Percentiles rank a stretch among this genome's conserved stretches.
Conservation (phyloP, 1,140 invertebrate genomes). For the Amyelois transitella region DNA sequence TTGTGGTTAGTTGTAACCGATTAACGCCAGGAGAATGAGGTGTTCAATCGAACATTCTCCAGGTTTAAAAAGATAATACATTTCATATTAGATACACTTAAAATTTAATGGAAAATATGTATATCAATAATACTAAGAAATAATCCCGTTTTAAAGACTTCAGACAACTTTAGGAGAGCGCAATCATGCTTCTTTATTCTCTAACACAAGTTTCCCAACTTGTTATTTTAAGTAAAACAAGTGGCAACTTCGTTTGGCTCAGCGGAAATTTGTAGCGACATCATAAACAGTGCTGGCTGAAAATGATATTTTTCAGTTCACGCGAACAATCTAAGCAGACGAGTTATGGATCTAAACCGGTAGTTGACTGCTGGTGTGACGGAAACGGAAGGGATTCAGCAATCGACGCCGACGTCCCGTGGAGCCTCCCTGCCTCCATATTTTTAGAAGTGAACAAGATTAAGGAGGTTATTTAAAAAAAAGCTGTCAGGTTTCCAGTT, state of each 20-base stretch:
- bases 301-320: slow-evolving; percentile 30
- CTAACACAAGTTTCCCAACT: background rate
- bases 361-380: slow-evolving; percentile 29
- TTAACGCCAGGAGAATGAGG: too few relatives aligned
- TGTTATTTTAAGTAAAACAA: background rate
- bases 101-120: too few relatives aligned
- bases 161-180: background rate
- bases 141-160: background rate
- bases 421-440: slow-evolving; percentile 4
- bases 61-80: too few relatives aligned
- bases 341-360: slow-evolving; percentile 36
- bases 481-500: too few relatives aligned
- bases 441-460: background rate
- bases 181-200: background rate
- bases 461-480: too few relatives aligned
- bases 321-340: slow-evolving; percentile 27
- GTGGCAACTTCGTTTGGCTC: slow-evolving; percentile 4
- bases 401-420: slow-evolving; percentile 41
- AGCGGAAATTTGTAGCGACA: slow-evolving; percentile 17
- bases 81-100: too few relatives aligned
- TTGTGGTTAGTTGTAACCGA: too few relatives aligned
- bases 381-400: slow-evolving; percentile 60
- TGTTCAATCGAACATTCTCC: too few relatives aligned
- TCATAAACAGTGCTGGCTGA: slow-evolving; percentile 23
- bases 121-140: too few relatives aligned